Base-by-base conservation (phyloP, 2,888 invertebrate genomes). In the Poecilus cupreus region DNA sequence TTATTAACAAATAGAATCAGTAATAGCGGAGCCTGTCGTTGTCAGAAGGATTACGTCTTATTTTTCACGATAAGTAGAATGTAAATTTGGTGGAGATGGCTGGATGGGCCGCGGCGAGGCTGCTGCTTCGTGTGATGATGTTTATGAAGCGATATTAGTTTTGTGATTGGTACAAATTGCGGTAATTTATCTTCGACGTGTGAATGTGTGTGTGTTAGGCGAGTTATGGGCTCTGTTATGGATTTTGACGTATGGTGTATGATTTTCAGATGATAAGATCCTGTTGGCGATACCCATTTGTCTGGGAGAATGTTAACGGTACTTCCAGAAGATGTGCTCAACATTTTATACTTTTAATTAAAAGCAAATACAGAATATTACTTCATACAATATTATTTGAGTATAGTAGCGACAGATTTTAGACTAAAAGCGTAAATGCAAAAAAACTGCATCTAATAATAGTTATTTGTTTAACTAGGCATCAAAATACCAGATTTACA, bases 161-260 rank as follows among this genome's bases (percentile, higher is more conserved):
- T 64, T 51, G 32, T 79, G 79, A 79, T 79, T 51, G 68, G 68
- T 79, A 79, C 79, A 79, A 79, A 79, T 79, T 22, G 24, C 26
- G 22, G 79, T 32, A 32, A 68, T 68, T 68, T 68, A 68, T 68
- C 64, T 39, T 16, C 11, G 10, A 68, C 64, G 37, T 39, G 64
- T 68, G 16, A 68, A 37, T 68, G 18, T 37, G 64, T 37, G 64
- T 37, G 37, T 39, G 10, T 18, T 51, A 8, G 10, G 16, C 37
- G 64, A 32, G 13, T 18, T 68, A 37, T 68, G 16, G 37, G 10
- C 10, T 18, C 8, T 11, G 39, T 32, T 37, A 37, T 68, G 20
- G 37, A 68, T 68, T 68, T 68, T 68, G 37, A 68, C 64, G 60
- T 60, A 26, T 54, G 10, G 64, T 32, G 8, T 32, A 37, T 37